These are phyloP conservation scores for Diplodus sargus DNA, from an alignment of 2,797 vertebrate genomes.

Conservation along the genomic window DNA sequence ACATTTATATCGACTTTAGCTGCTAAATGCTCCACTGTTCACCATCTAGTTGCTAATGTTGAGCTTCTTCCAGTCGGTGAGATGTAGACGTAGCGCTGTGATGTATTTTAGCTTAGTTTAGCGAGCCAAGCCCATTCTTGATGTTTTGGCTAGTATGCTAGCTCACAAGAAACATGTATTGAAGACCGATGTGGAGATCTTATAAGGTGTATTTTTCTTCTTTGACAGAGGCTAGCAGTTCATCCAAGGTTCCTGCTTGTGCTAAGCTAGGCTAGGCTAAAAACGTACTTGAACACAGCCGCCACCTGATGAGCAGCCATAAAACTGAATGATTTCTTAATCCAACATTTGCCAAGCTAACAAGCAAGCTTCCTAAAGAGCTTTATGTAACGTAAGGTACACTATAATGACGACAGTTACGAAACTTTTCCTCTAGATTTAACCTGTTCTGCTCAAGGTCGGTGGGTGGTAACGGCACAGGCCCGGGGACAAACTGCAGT, in stretches of 20 bases:
- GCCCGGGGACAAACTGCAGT: neutral
- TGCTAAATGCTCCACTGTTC: too few relatives aligned
- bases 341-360: neutral
- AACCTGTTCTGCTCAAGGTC: neutral
- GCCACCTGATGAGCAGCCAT: too few relatives aligned
- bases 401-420: neutral
- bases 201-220: neutral
- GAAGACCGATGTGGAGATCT: neutral
- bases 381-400: too few relatives aligned
- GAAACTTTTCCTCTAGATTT: neutral
- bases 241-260: neutral
- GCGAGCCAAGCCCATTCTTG: neutral
- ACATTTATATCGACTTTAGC: too few relatives aligned
- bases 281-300: neutral
- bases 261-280: neutral
- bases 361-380: neutral
- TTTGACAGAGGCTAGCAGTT: neutral
- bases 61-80: too few relatives aligned
- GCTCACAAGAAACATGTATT: neutral
- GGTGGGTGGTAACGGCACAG: constrained; percentile 2
- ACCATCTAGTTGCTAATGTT: too few relatives aligned
- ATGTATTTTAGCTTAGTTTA: neutral
- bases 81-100: neutral
- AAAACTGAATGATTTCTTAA: neutral
- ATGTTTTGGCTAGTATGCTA: neutral